These are phyloP conservation scores for Phengaris arion DNA, from an alignment of 2,888 invertebrate genomes.

Conservation along the genomic window DNA sequence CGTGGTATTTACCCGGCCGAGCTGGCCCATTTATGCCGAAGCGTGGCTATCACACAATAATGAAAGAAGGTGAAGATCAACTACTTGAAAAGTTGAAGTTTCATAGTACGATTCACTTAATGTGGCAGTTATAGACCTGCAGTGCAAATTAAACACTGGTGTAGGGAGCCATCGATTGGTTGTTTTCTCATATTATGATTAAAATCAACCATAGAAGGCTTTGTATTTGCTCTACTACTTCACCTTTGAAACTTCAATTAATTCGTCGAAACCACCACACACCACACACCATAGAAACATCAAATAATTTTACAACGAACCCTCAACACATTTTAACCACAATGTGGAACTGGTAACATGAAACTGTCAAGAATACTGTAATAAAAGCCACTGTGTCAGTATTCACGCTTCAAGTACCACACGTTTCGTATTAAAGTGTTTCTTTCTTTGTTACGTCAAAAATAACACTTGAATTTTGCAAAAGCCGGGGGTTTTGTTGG, in stretches of 20 bases:
- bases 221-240: neutral
- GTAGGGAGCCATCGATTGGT: no score
- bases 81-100: no score
- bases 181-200: neutral
- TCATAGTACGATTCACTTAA: no score
- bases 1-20: no score
- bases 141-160: no score
- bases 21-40: no score
- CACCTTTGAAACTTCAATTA: neutral
- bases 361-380: conserved; percentile 7
- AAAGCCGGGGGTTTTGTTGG: neutral
- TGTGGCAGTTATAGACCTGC: no score
- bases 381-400: conserved; percentile 8
- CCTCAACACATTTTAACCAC: conserved; percentile 7
- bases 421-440: conserved; percentile 18
- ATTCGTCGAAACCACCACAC: no score
- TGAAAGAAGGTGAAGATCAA: no score
- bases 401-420: conserved; percentile 11
- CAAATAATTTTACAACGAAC: neutral
- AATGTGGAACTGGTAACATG: neutral
- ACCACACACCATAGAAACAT: neutral
- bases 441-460: conserved; percentile 14
- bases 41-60: no score
- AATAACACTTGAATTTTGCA: conserved; percentile 25
- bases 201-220: neutral